Evolutionary conservation across 2,113 vertebrate species (phyloP).

Genomic region (Delphinapterus leucas): DNA sequence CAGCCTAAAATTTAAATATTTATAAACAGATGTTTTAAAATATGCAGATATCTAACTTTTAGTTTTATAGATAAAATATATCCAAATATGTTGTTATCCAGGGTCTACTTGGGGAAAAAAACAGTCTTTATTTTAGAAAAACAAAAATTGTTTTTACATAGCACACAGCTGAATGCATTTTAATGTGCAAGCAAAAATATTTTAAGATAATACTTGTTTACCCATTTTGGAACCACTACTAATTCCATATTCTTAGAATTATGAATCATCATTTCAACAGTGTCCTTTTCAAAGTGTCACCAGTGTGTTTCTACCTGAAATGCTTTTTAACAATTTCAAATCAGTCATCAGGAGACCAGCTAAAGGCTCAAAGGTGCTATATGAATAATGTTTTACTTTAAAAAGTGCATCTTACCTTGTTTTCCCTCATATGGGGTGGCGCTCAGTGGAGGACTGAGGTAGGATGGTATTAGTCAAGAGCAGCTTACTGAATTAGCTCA

Average conservation of each 20-base stretch:
- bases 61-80: neutral
- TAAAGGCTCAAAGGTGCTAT: neutral
- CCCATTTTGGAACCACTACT: neutral
- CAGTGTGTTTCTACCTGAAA: neutral
- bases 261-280: neutral
- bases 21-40: neutral
- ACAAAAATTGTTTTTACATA: neutral
- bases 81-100: neutral
- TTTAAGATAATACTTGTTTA: neutral
- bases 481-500: neutral
- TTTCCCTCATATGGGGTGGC: neutral
- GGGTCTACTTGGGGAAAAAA: neutral
- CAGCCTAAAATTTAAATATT: neutral
- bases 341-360: neutral
- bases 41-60: neutral
- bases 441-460: neutral
- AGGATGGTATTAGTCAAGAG: neutral
- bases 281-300: neutral
- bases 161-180: neutral
- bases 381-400: neutral
- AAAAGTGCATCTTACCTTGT: neutral
- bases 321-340: neutral
- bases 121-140: neutral
- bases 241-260: neutral
- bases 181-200: neutral